Conservation (phyloP, 2,797 vertebrate species). For the Oryzias sinensis region DNA sequence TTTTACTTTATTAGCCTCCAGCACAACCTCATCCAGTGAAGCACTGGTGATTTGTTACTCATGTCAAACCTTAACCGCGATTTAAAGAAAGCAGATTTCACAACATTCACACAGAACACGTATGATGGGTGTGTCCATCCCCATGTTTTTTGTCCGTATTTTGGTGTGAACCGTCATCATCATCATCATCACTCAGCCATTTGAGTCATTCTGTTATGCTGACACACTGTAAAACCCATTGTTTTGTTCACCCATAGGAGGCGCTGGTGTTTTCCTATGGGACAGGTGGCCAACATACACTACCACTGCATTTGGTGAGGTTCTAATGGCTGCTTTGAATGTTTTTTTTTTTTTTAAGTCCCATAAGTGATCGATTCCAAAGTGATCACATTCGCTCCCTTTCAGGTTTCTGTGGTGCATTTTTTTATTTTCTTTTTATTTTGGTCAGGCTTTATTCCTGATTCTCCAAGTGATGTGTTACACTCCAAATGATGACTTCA, state of each 20-base stretch:
- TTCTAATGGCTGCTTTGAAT: conserved; percentile 74
- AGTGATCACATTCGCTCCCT: conserved; percentile 44
- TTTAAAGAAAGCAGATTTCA: neutral
- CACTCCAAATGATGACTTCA: conserved; percentile 32
- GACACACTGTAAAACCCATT: conserved; percentile 75
- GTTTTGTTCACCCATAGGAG: conserved; percentile 84
- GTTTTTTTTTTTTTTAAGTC: conserved; percentile 48
- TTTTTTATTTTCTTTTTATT: conserved; percentile 14
- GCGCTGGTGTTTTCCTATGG: conserved; percentile 84
- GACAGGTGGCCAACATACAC: conserved; percentile 80
- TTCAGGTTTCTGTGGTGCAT: conserved; percentile 28
- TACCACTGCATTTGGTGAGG: conserved; percentile 83
- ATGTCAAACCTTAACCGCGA: conserved; percentile 21
- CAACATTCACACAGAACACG: conserved; percentile 21
- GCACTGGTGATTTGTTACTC: conserved; percentile 17
- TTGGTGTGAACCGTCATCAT: conserved; percentile 27
- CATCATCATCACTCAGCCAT: conserved; percentile 50
- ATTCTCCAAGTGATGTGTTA: conserved; percentile 27
- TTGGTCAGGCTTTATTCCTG: conserved; percentile 9
- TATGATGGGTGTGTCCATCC: conserved; percentile 10
- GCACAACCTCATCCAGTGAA: conserved; percentile 10
- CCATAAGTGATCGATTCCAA: conserved; percentile 46
- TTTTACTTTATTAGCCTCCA: conserved; percentile 23
- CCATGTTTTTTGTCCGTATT: conserved; percentile 28
- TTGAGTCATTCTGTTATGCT: conserved; percentile 59